Evolutionary conservation across 2,113 vertebrate genomes (phyloP).

Genomic region (Dipodomys ordii): DNA sequence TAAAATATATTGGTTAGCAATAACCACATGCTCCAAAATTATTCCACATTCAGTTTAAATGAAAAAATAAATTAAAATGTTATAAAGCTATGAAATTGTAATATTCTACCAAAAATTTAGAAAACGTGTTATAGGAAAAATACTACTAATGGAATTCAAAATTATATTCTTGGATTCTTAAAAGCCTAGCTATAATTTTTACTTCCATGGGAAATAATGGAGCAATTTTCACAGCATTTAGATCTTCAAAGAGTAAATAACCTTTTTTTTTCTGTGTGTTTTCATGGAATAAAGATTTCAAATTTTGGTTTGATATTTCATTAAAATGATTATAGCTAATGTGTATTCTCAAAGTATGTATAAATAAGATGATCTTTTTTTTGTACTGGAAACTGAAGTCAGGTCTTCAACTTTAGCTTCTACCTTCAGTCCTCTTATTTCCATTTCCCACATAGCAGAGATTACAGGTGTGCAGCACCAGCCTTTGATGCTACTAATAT

Average conservation of each 20-base stretch:
- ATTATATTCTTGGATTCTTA: neutral
- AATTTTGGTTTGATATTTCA: conserved; percentile 4
- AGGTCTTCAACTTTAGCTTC: too few species aligned
- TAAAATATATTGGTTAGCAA: neutral
- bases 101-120: neutral
- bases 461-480: neutral
- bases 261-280: neutral
- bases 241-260: neutral
- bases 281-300: neutral
- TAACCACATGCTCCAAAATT: conserved; percentile 21
- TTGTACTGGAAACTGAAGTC: neutral
- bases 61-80: neutral
- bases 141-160: neutral
- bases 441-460: too few species aligned
- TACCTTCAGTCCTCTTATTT: too few species aligned
- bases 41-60: conserved; percentile 5
- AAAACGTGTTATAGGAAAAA: neutral
- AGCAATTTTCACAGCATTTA: conserved; percentile 30
- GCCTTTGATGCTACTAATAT: neutral
- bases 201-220: neutral
- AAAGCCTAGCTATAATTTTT: neutral
- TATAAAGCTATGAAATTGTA: neutral
- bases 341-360: neutral
- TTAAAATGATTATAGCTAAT: neutral
- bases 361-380: neutral